phyloP scores from a whole-genome alignment of 1,140 invertebrate genomes.

The Drosophila pseudoananassae region DNA sequence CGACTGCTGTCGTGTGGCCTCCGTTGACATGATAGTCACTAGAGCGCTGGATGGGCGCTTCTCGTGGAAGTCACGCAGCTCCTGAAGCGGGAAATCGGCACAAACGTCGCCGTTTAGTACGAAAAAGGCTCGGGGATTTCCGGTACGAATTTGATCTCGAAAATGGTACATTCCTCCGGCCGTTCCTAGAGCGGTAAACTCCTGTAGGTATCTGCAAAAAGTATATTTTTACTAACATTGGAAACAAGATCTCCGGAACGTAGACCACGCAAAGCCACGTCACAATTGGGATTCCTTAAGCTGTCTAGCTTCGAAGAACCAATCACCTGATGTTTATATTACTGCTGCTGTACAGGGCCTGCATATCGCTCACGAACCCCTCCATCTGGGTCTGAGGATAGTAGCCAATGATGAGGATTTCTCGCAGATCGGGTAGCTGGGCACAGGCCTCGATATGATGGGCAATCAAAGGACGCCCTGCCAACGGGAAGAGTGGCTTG shows the following conservation, averaged over 20 bases:
- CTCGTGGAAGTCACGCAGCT: conserved; percentile 94
- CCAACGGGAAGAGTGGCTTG: conserved; percentile 98
- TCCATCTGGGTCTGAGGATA: conserved; percentile 93
- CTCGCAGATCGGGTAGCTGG: conserved; percentile 91
- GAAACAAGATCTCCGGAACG: background rate
- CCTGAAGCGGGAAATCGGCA: conserved; percentile 96
- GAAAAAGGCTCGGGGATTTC: conserved; percentile 96
- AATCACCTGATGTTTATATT: conserved; percentile 93
- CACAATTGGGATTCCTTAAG: background rate
- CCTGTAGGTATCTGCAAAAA: conserved; percentile 92
- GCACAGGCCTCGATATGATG: conserved; percentile 98
- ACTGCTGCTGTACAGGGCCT: conserved; percentile 91
- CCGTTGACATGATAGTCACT: conserved; percentile 92
- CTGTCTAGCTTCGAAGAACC: background rate
- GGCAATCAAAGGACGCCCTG: conserved; percentile 96
- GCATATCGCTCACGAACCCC: conserved; percentile 94
- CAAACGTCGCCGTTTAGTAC: conserved; percentile 99
- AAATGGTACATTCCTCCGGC: conserved; percentile 99
- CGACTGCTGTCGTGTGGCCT: conserved; percentile 96
- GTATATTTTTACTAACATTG: background rate
- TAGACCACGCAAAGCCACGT: background rate
- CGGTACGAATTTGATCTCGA: conserved; percentile 96
- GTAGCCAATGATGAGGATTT: conserved; percentile 97
- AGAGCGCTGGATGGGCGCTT: conserved; percentile 84
- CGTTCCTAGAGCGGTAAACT: conserved; percentile 97